Conservation (phyloP, 2,797 vertebrate genomes). For the Gephyroberyx darwinii region DNA sequence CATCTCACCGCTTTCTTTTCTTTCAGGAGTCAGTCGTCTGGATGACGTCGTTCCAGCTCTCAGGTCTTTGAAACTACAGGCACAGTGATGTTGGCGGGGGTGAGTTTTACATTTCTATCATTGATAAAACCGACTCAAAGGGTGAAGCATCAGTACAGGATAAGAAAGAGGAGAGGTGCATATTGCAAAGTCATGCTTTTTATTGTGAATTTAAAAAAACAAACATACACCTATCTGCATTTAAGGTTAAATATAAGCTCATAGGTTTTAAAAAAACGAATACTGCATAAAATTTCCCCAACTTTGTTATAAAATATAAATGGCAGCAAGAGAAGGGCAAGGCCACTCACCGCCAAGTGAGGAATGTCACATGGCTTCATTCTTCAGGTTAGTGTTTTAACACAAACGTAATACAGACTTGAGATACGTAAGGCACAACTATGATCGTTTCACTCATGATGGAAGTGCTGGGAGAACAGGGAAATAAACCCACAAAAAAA, state of each 20-base stretch:
- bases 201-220: not conserved
- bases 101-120: too few relatives aligned
- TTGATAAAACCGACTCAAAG: too few relatives aligned
- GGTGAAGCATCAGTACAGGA: not conserved
- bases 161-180: not conserved
- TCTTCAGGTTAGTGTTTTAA: too few relatives aligned
- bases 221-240: not conserved
- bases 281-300: not conserved
- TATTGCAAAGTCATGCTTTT: conserved; percentile 1
- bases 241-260: not conserved
- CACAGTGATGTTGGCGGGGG: too few relatives aligned
- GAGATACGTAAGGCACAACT: not conserved
- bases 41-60: conserved; percentile 87
- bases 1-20: conserved; percentile 2
- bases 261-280: not conserved
- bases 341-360: not conserved
- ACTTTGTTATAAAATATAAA: not conserved
- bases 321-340: not conserved
- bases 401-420: not conserved
- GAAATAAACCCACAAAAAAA: too few relatives aligned
- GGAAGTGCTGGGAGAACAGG: not conserved
- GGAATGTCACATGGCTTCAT: too few relatives aligned
- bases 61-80: conserved; percentile 74
- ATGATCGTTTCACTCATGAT: not conserved
- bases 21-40: conserved; percentile 85